A percentile compares a stretch with the other conserved stretches of the same genome.
Evolutionary conservation across 23 tunicate genomes (phyloP).

Genomic region (Ascidia mentula): DNA sequence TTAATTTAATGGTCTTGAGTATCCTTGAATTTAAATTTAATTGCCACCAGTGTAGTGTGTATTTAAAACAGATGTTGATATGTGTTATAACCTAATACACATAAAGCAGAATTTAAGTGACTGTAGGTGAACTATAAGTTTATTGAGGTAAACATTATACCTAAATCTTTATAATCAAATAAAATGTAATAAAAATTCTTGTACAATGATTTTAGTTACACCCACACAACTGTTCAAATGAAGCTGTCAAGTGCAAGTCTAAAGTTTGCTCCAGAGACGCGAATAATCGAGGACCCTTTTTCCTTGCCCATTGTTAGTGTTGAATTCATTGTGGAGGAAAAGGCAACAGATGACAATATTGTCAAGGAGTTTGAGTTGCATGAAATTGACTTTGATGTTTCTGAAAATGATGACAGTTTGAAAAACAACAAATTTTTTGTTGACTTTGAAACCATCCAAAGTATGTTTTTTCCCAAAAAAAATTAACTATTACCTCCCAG

Average conservation of each 20-base stretch:
- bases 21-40: too few species aligned
- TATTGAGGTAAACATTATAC: too few species aligned
- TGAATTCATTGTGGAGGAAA: background rate
- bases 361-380: background rate
- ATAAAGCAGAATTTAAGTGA: too few species aligned
- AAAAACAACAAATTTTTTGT: slow-evolving; percentile 2
- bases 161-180: too few species aligned
- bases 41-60: too few species aligned
- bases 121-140: too few species aligned
- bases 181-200: too few species aligned
- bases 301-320: background rate
- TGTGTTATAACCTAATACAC: too few species aligned
- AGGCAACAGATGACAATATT: background rate
- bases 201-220: background rate
- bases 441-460: background rate
- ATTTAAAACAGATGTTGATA: too few species aligned
- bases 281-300: background rate
- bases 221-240: background rate
- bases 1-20: too few species aligned
- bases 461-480: background rate
- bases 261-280: background rate
- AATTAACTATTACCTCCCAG: background rate
- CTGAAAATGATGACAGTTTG: background rate
- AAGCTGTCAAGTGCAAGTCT: background rate
- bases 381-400: background rate